Evolutionary conservation across 92 coral and sea anemone species (phyloP).

Genomic region (Metridium senile): DNA sequence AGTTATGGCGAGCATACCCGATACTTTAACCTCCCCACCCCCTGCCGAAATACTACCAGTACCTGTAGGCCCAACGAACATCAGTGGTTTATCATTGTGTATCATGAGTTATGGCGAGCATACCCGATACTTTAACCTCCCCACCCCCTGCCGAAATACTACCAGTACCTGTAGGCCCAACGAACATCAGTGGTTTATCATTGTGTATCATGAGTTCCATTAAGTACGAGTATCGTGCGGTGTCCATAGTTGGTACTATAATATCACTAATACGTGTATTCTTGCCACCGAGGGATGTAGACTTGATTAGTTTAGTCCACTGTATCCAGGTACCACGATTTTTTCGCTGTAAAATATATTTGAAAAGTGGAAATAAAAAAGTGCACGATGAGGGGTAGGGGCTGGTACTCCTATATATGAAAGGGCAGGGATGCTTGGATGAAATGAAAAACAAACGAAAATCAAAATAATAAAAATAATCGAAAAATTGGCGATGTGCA

Average conservation of each 20-base stretch:
- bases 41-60: neutral
- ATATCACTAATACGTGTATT: conserved; percentile 91
- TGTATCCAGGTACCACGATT: conserved; percentile 94
- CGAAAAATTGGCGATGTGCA: no score
- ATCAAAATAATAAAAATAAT: no score
- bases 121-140: neutral
- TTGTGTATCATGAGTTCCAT: conserved; percentile 93
- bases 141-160: neutral
- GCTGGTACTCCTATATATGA: no score
- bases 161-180: conserved; percentile 88
- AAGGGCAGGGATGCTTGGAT: no score
- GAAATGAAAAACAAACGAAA: no score
- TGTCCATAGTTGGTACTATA: conserved; percentile 98
- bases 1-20: conserved; percentile 33
- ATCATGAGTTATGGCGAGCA: conserved; percentile 71
- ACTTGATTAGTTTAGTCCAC: conserved; percentile 95
- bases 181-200: conserved; percentile 91
- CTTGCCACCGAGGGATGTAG: conserved; percentile 85
- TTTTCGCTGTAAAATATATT: conserved; percentile 60
- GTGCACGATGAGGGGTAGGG: no score
- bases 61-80: conserved; percentile 99
- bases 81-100: conserved; percentile 83
- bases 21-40: neutral
- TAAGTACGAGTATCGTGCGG: conserved; percentile 93
- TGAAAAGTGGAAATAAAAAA: conserved; percentile 7